These are phyloP conservation scores for Tichodroma muraria DNA, from an alignment of 2,113 vertebrate genomes.

Conservation along the genomic window DNA sequence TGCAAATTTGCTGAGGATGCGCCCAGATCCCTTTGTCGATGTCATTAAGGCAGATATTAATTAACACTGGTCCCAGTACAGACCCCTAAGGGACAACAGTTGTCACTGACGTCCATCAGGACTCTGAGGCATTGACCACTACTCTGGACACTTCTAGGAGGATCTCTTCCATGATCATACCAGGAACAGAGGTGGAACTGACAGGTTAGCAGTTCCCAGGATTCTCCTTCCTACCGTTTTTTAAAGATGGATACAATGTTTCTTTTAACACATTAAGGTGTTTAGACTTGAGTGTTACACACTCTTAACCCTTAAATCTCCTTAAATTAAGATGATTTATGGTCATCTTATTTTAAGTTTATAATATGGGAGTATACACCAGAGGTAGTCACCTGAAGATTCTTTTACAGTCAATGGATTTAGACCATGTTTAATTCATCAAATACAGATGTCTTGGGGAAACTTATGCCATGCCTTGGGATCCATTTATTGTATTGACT, in stretches of 20 bases:
- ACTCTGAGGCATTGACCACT: not conserved
- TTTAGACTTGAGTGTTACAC: too few species aligned
- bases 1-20: not conserved
- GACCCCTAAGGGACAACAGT: not conserved
- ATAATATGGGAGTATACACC: not conserved
- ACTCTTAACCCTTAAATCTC: not conserved
- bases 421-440: not conserved
- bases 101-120: not conserved
- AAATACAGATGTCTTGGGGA: not conserved
- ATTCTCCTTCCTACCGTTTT: not conserved
- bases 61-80: not conserved
- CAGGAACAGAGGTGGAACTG: not conserved
- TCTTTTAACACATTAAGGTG: not conserved
- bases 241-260: not conserved
- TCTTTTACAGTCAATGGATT: not conserved
- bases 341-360: not conserved
- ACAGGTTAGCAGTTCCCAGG: not conserved
- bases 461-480: not conserved
- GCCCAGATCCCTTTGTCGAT: accelerated
- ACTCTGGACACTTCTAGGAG: not conserved
- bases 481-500: not conserved
- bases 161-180: not conserved
- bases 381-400: not conserved
- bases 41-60: not conserved
- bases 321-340: not conserved